Evolutionary conservation across 2,113 vertebrate genomes (phyloP).

Genomic region (Romanogobio albipinnatus): DNA sequence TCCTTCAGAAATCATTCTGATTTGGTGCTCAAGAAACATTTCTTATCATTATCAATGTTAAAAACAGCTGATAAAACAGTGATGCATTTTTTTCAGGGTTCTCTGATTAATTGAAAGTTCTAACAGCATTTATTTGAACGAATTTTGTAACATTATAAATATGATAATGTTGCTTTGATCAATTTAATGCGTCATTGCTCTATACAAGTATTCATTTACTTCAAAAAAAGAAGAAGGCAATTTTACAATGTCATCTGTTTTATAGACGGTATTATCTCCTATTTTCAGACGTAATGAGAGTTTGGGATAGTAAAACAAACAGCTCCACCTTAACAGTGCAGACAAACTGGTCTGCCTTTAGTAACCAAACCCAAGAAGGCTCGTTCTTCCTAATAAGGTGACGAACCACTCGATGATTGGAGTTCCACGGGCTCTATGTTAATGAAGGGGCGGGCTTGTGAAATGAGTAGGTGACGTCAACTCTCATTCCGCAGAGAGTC

Average conservation of each 20-base stretch:
- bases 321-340: not conserved
- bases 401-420: constrained; percentile 62
- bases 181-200: not conserved
- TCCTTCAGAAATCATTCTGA: not conserved
- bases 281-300: not conserved
- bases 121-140: not conserved
- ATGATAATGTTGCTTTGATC: not conserved
- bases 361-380: constrained; percentile 49
- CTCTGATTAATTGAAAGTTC: no score
- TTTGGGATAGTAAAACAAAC: not conserved
- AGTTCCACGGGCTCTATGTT: constrained; percentile 46
- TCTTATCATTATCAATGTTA: not conserved
- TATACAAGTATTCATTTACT: not conserved
- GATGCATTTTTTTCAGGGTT: no score
- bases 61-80: no score
- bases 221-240: not conserved
- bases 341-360: not conserved
- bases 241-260: not conserved
- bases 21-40: not conserved
- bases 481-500: constrained; percentile 70
- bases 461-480: constrained; percentile 81
- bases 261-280: not conserved
- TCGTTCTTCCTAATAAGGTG: constrained; percentile 53
- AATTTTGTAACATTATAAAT: not conserved
- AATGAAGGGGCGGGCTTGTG: constrained; percentile 53